Percentiles rank a stretch among this genome's conserved stretches.
Conservation (phyloP, 2,797 vertebrate genomes). For the Helicolenus hilgendorfi region DNA sequence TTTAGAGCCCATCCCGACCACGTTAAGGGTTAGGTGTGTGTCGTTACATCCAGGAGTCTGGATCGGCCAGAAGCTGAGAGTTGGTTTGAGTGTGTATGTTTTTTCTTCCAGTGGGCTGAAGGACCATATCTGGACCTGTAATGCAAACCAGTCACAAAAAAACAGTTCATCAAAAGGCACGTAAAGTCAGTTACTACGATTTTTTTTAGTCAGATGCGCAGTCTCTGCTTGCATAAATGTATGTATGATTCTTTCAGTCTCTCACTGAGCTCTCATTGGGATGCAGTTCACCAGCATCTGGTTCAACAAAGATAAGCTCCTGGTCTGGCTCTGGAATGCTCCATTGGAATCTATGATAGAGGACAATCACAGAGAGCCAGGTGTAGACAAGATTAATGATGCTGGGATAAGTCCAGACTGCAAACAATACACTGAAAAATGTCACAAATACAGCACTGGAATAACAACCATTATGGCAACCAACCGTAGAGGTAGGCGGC, state of each 20-base stretch:
- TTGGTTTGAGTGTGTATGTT: slow-evolving; percentile 89
- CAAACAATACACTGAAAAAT: slow-evolving; percentile 19
- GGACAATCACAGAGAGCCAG: slow-evolving; percentile 42
- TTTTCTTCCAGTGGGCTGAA: slow-evolving; percentile 92
- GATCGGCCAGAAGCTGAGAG: slow-evolving; percentile 89
- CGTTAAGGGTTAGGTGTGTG: slow-evolving; percentile 82
- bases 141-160: slow-evolving; percentile 41
- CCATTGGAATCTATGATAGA: slow-evolving; percentile 91
- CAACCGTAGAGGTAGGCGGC: slow-evolving; percentile 88
- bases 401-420: not conserved
- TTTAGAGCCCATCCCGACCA: slow-evolving; percentile 89
- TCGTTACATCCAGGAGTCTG: slow-evolving; percentile 73
- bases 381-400: slow-evolving; percentile 24
- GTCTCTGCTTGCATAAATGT: not conserved
- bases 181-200: not conserved
- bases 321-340: slow-evolving; percentile 86
- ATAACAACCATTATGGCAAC: slow-evolving; percentile 12
- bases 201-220: not conserved
- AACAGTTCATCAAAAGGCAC: not conserved
- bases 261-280: slow-evolving; percentile 93
- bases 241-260: slow-evolving; percentile 3
- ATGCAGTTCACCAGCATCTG: slow-evolving; percentile 91
- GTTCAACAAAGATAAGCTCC: slow-evolving; percentile 89
- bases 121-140: slow-evolving; percentile 93
- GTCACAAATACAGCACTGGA: not conserved